These are phyloP conservation scores for Epinephelus malabaricus DNA, from an alignment of 2,797 vertebrate genomes.

Conservation along the genomic window DNA sequence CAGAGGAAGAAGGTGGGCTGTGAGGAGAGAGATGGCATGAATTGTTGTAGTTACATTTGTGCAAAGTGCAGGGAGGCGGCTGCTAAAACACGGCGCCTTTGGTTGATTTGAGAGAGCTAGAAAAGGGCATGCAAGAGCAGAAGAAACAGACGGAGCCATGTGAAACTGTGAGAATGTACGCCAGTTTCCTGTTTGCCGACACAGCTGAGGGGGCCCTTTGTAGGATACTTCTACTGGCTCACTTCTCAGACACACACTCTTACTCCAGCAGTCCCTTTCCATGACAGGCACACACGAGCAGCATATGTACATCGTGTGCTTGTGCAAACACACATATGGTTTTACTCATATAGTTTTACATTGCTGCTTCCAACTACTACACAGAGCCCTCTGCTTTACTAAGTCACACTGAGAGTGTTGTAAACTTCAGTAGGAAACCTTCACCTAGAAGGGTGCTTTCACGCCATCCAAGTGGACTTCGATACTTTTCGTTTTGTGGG, in stretches of 20 bases:
- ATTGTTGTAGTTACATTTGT: slow-evolving; percentile 39
- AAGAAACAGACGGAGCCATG: slow-evolving; percentile 63
- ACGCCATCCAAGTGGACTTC: background rate
- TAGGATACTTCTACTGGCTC: slow-evolving; percentile 65
- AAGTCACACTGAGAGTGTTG: no score
- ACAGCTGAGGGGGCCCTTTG: slow-evolving; percentile 76
- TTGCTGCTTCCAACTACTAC: background rate
- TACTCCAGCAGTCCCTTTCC: slow-evolving; percentile 30
- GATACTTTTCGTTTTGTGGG: background rate
- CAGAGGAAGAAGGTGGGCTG: slow-evolving; percentile 36
- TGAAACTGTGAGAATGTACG: slow-evolving; percentile 74
- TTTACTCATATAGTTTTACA: slow-evolving; percentile 26
- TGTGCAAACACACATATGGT: slow-evolving; percentile 36
- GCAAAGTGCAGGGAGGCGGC: slow-evolving; percentile 39
- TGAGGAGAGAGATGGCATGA: slow-evolving; percentile 32
- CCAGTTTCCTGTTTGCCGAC: slow-evolving; percentile 81
- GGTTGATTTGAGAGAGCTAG: slow-evolving; percentile 38
- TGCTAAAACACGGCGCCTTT: slow-evolving; percentile 35
- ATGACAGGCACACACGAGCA: slow-evolving; percentile 39
- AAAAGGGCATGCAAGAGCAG: slow-evolving; percentile 39
- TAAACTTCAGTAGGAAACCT: no score
- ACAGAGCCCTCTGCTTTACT: background rate
- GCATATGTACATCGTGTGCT: slow-evolving; percentile 36
- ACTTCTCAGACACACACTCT: slow-evolving; percentile 38
- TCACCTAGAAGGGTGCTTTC: no score